Base-by-base conservation (phyloP, 2,797 vertebrate species). In the Labroides dimidiatus region DNA sequence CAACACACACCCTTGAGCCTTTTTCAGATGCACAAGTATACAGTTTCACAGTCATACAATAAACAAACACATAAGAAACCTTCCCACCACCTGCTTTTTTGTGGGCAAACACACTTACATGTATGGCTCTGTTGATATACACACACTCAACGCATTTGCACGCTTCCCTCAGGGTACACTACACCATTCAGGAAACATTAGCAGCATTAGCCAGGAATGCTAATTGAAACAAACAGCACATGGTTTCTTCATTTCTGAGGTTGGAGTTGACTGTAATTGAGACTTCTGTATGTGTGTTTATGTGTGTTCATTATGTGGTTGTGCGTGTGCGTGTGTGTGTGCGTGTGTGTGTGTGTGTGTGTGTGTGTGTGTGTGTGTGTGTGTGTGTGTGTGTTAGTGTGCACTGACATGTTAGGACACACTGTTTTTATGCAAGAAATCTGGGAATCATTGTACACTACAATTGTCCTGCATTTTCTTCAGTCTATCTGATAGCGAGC, bases 181-280 rank as follows among this genome's bases (percentile, higher is more conserved):
- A 54, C 74, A 72, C 64, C 49, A 82, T 80, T 92, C 85, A 91
- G 87, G 88, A 91, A 92, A 91, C 88, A 91, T 89, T 87, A 90
- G 85, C 84, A 86, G 65, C 82, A 91, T 93, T 92, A 93, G 75
- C 70, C 72, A 87, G 91, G 89, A 92, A 92, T 92, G 85, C 84
- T 91, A 92, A 92, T 89, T 85, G 88, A 92, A 91, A 92, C 84
- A 91, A 89, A 92, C 86, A 91, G 80, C 73, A 86, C 76, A 82
- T 81, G 68, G 78, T 90, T 88, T 90, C 81, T 90, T 84, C 54
- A 85, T 89, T 89, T 89, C 71, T 81, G 68, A 85, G 79, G 45
- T 85, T 71, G 81, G 80, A 84, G 80, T 78, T 84, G 75, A 68
- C 72, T 77, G 78, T 81, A 82, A 87, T 79, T 69, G 72, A 87